phyloP scores from a whole-genome alignment of 2,797 vertebrate species.

The Loriculus beryllinus region DNA sequence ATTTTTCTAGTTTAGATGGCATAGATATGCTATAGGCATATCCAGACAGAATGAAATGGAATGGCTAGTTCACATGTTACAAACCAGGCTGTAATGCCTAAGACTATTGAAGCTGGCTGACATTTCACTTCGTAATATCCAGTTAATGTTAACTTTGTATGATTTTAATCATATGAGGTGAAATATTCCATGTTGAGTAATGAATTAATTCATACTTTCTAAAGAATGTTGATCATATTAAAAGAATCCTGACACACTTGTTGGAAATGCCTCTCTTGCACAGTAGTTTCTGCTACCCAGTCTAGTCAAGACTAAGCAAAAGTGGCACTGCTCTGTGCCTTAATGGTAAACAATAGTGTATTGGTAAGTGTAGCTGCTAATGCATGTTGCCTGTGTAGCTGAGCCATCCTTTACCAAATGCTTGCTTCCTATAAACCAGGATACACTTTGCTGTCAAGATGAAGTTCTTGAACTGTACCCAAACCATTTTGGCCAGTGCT shows the following conservation, averaged over 20 bases:
- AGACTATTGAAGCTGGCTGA: not conserved
- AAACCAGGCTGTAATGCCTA: not conserved
- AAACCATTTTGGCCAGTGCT: not conserved
- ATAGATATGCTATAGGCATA: not conserved
- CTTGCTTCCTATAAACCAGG: not conserved
- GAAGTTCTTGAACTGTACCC: not conserved
- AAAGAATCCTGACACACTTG: not conserved
- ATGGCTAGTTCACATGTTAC: not conserved
- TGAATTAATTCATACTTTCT: not conserved
- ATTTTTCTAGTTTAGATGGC: not conserved
- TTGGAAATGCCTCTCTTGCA: not conserved
- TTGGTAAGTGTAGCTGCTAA: not conserved
- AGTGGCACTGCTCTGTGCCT: not conserved
- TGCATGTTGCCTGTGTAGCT: not conserved
- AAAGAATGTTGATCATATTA: not conserved
- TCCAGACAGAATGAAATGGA: not conserved
- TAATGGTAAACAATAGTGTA: not conserved
- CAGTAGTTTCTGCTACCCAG: not conserved
- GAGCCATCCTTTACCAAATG: not conserved
- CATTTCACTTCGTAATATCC: not conserved
- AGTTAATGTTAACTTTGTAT: constrained; percentile 22
- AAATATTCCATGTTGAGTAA: not conserved
- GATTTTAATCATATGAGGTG: not conserved
- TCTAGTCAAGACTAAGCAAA: not conserved
- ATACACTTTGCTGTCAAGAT: not conserved